Conservation (phyloP, 2,797 vertebrate species). For the Hafferia zeledoni region DNA sequence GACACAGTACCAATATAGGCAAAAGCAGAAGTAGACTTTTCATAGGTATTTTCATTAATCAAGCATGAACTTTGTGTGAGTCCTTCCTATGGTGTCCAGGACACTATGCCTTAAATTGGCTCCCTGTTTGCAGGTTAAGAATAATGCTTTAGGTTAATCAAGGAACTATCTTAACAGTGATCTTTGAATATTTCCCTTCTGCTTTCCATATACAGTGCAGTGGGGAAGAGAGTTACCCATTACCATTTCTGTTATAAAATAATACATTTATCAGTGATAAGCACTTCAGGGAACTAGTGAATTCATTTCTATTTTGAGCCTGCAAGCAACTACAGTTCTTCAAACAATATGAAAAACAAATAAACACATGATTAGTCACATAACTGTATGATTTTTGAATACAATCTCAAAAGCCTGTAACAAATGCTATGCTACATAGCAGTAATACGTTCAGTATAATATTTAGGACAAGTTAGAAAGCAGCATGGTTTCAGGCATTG, state of each 20-base stretch:
- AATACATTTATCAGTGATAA: background rate
- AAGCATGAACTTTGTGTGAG: background rate
- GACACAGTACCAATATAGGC: background rate
- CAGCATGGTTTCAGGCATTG: background rate
- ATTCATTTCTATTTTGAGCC: background rate
- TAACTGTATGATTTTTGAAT: background rate
- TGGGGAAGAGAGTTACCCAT: background rate
- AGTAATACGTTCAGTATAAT: background rate
- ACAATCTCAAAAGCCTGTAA: background rate
- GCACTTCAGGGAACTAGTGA: background rate
- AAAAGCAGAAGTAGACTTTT: background rate
- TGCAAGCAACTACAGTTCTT: background rate
- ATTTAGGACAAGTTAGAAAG: background rate
- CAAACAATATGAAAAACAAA: background rate
- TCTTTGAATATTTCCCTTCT: background rate
- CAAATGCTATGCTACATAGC: background rate
- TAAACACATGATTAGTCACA: background rate
- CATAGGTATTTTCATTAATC: background rate
- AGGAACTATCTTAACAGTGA: background rate
- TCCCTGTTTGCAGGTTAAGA: background rate
- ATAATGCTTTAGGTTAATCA: background rate
- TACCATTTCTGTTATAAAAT: background rate
- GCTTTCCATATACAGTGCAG: background rate
- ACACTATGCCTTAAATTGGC: background rate
- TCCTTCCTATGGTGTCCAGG: background rate